Evolutionary conservation across 2,113 vertebrate genomes (phyloP), one percentile per base, ranked within the genome.

Genomic region (Ursus arctos): DNA sequence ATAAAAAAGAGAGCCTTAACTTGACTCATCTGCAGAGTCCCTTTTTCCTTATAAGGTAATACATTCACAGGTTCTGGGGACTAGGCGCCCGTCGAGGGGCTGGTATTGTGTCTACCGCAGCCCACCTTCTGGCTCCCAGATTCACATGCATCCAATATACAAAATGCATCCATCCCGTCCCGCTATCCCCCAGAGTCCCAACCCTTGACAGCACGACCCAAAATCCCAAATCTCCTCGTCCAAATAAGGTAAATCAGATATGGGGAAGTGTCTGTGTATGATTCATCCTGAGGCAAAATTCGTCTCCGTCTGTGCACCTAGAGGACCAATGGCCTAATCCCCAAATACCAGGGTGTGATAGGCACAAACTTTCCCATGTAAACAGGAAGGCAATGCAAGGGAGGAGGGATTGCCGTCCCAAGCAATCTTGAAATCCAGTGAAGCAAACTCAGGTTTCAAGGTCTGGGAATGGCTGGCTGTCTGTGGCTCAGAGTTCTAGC

Each of bases 261-360:
- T 22, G 36, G 36, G 22, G 2, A 28, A 51, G 57, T n/a, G 14
- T 15, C 21, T 31, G 26, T 16, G n/a, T n/a, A 5, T 1, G 24
- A 28, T 40, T 33, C 55, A 16, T 12, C 53, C 65, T 2, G 5
- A 72, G 55, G 87, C 69, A 53, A 74, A 43, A 53, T 65, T 53
- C 36, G 55, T 76, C 18, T 21, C 21, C 16, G 77, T 47, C 36
- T 0, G 28, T 15, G 19, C 14, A 3, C 33, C 49, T 63, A 63
- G 67, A 21, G 26, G 53, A 61, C 49, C 16, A 33, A 5, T 0
- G 13, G 26, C n/a, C 49, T 21, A 16, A 53, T 43, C 28, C 67
- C 67, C 16, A 6, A 11, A 31, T 5, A 22, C 11, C 5, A 28
- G 1, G 14, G 22, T 6, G 40, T 4, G 6, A 6, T 1, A 28